Conservation (phyloP, 2,888 invertebrate genomes). For the Microplitis deprimator region DNA sequence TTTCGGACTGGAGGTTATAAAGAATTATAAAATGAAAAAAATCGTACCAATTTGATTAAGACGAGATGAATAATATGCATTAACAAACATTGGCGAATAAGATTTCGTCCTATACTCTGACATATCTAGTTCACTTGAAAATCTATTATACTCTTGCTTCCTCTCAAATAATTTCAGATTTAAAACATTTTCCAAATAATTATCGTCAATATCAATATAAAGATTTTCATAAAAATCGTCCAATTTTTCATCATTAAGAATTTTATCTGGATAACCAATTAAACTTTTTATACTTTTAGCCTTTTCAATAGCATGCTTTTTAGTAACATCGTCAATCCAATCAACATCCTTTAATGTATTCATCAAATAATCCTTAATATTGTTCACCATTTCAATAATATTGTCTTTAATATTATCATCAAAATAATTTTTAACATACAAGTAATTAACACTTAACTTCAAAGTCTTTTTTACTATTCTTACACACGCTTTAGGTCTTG, state of each 20-base stretch:
- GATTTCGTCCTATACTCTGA: constrained; percentile 74
- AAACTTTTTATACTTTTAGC: constrained; percentile 86
- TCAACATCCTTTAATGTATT: constrained; percentile 79
- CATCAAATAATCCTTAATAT: constrained; percentile 86
- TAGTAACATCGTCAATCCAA: constrained; percentile 87
- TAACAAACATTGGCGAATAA: constrained; percentile 72
- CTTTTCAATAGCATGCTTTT: constrained; percentile 82
- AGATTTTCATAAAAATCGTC: constrained; percentile 85
- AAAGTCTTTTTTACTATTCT: constrained; percentile 77
- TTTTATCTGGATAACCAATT: constrained; percentile 93
- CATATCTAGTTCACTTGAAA: constrained; percentile 66
- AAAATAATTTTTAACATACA: constrained; percentile 91
- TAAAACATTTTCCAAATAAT: constrained; percentile 72
- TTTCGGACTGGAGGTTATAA: too few species aligned
- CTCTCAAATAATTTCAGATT: constrained; percentile 72
- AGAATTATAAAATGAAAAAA: constrained; percentile 1
- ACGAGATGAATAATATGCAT: constrained; percentile 74
- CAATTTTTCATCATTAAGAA: constrained; percentile 78
- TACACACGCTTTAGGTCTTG: constrained; percentile 93
- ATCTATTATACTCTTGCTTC: not conserved
- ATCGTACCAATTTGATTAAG: constrained; percentile 75
- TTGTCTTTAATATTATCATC: constrained; percentile 86
- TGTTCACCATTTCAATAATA: constrained; percentile 89
- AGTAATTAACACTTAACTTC: constrained; percentile 84
- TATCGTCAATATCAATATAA: constrained; percentile 62